phyloP scores from a whole-genome alignment of 2,113 vertebrate species.

The Heterochromis multidens region DNA sequence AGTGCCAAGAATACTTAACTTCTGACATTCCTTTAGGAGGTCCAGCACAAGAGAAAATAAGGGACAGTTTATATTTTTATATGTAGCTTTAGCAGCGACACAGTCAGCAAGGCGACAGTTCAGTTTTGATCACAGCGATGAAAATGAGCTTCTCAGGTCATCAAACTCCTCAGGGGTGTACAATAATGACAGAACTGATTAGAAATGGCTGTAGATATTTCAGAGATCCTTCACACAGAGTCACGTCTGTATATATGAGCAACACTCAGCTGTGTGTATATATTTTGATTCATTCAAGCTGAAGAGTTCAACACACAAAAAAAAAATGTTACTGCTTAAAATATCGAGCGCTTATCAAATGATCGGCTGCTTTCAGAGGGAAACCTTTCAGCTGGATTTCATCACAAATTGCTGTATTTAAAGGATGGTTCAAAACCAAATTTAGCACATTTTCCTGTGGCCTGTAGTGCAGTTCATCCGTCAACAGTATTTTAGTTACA shows the following conservation, averaged over 20 bases:
- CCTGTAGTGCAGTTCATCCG: background rate
- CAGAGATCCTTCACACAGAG: background rate
- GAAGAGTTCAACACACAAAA: background rate
- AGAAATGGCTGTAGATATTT: constrained; percentile 1
- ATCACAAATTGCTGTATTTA: background rate
- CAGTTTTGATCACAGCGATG: background rate
- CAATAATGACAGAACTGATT: background rate
- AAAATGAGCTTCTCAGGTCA: constrained; percentile 62
- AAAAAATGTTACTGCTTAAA: background rate
- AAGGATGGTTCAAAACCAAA: background rate
- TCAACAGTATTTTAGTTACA: background rate
- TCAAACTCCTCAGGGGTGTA: constrained; percentile 63
- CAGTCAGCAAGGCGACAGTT: background rate
- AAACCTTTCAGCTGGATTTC: background rate
- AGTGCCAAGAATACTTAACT: background rate
- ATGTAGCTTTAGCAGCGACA: constrained; percentile 1
- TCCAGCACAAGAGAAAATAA: constrained; percentile 2
- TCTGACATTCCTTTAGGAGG: background rate
- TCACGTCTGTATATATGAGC: constrained; percentile 2
- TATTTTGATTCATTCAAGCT: background rate
- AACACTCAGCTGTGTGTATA: background rate
- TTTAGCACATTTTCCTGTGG: background rate
- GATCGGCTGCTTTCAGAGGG: background rate
- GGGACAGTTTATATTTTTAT: constrained; percentile 45
- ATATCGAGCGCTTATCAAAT: background rate